A percentile compares a stretch with the other conserved stretches of the same genome.
These are phyloP conservation scores for Macrophya alboannulata DNA, from an alignment of 2,888 invertebrate species.

Conservation along the genomic window DNA sequence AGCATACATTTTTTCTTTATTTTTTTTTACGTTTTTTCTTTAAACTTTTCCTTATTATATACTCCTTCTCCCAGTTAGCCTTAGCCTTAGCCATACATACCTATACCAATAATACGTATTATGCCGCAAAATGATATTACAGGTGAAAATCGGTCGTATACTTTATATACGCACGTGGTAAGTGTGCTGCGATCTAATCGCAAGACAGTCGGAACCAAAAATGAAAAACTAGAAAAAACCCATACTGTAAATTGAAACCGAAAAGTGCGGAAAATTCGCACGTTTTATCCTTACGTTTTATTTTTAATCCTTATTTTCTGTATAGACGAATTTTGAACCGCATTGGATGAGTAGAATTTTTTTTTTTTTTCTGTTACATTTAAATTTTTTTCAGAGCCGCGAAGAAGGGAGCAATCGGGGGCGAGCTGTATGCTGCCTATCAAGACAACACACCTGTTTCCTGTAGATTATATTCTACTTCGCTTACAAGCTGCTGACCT, in stretches of 20 bases:
- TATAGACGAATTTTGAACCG: background rate
- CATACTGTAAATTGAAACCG: too few species aligned
- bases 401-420: background rate
- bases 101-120: background rate
- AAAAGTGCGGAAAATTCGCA: too few species aligned
- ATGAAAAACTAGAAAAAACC: too few species aligned
- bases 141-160: background rate
- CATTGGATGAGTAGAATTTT: background rate
- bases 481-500: constrained; percentile 49
- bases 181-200: background rate
- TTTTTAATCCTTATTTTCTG: too few species aligned
- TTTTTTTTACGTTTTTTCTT: background rate
- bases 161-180: too few species aligned
- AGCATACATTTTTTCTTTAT: constrained; percentile 44
- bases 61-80: background rate
- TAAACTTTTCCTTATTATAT: background rate
- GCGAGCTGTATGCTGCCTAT: constrained; percentile 13
- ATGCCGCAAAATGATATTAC: background rate
- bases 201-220: too few species aligned
- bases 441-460: constrained; percentile 47
- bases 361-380: background rate
- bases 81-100: background rate
- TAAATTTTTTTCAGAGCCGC: background rate
- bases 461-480: constrained; percentile 35
- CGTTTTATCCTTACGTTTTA: too few species aligned